Evolutionary conservation across 2,797 vertebrate genomes (phyloP).

Genomic region (Somateria mollissima): DNA sequence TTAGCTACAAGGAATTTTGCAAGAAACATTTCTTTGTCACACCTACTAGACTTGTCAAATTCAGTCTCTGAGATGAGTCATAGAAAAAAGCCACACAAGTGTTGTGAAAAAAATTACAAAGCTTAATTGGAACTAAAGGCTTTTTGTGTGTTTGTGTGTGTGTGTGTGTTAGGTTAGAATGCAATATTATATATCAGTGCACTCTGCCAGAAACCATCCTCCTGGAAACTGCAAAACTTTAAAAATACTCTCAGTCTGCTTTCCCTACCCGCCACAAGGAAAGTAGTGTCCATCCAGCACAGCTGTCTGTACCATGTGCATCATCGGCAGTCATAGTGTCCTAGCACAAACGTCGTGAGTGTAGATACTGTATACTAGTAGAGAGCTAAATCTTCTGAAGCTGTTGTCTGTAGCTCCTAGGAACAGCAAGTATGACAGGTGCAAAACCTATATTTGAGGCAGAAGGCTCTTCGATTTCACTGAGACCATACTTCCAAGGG

Average conservation of each 20-base stretch:
- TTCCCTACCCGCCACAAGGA: conserved; percentile 25
- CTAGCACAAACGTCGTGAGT: conserved; percentile 65
- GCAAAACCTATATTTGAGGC: conserved; percentile 71
- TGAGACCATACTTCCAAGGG: conserved; percentile 47
- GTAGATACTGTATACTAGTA: conserved; percentile 56
- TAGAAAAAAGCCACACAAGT: conserved; percentile 34
- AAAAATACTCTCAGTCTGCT: conserved; percentile 6
- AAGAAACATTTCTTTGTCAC: conserved; percentile 24
- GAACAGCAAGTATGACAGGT: conserved; percentile 66
- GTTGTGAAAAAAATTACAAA: conserved; percentile 23
- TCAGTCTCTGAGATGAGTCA: conserved; percentile 61
- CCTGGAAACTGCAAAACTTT: conserved; percentile 38
- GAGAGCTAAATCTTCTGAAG: conserved; percentile 60
- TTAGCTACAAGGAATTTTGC: not conserved
- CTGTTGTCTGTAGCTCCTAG: conserved; percentile 72
- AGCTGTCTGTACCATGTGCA: conserved; percentile 47
- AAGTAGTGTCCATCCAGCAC: conserved; percentile 52
- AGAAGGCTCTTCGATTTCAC: conserved; percentile 57
- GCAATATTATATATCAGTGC: conserved; percentile 22
- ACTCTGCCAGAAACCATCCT: conserved; percentile 64
- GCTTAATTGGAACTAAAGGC: conserved; percentile 43
- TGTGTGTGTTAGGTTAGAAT: conserved; percentile 39
- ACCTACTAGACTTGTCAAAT: conserved; percentile 47
- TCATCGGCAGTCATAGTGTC: conserved; percentile 58
- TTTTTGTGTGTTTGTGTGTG: not conserved